Percentiles rank a stretch among this genome's conserved stretches.
These are phyloP conservation scores for Meliscaeva auricollis DNA, from an alignment of 2,888 invertebrate species.

Conservation along the genomic window DNA sequence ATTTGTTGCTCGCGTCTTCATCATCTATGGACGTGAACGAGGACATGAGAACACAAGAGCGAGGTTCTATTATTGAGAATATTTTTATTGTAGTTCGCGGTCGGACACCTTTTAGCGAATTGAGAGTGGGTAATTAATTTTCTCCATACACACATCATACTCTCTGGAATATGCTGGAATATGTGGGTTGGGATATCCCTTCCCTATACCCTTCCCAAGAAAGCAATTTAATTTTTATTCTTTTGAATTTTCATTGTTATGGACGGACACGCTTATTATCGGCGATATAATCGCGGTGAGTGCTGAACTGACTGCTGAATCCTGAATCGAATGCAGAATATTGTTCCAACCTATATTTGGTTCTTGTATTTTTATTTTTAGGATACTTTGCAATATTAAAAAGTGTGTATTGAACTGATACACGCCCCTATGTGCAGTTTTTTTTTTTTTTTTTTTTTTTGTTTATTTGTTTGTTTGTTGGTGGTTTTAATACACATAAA, in stretches of 20 bases:
- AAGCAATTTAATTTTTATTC: conserved; percentile 65
- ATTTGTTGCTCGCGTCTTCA: conserved; percentile 36
- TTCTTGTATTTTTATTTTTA: conserved; percentile 27
- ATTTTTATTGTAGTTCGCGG: conserved; percentile 72
- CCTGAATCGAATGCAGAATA: conserved; percentile 31
- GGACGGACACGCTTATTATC: conserved; percentile 55
- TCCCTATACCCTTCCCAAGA: background rate
- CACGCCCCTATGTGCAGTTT: conserved; percentile 67
- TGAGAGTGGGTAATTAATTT: conserved; percentile 73
- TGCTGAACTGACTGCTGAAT: conserved; percentile 3
- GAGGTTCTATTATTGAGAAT: conserved; percentile 42
- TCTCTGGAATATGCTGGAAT: background rate
- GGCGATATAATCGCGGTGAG: conserved; percentile 16
- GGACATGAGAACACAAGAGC: too few relatives aligned
- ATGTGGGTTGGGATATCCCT: conserved; percentile 34
- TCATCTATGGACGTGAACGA: background rate
- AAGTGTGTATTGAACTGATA: conserved; percentile 39
- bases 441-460: conserved; percentile 56
- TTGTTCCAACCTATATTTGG: conserved; percentile 40
- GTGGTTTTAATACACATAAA: conserved; percentile 23
- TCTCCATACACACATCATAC: conserved; percentile 11
- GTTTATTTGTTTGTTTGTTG: conserved; percentile 26
- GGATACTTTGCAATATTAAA: conserved; percentile 60
- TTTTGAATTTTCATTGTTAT: conserved; percentile 41
- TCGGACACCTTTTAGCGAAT: conserved; percentile 70